Conservation (phyloP, 2,888 invertebrate genomes). For the Taenaris catops region DNA sequence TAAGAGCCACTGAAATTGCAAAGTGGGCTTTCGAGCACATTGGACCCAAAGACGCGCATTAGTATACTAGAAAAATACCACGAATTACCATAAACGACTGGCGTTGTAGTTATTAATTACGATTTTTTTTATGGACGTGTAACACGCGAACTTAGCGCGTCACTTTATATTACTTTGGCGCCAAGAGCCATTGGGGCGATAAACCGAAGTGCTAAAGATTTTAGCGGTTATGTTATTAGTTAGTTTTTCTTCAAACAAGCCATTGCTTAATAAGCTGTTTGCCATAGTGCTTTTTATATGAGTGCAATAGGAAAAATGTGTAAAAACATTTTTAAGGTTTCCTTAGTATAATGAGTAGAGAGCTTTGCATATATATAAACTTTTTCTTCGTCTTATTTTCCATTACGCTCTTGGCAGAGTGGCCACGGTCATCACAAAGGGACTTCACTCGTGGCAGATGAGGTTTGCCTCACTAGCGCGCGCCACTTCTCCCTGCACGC, state of each 20-base stretch:
- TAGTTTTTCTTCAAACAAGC: background rate
- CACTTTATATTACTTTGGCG: constrained; percentile 22
- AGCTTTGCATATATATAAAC: no score
- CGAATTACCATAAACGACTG: constrained; percentile 64
- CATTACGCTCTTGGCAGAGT: no score
- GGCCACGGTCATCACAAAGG: no score
- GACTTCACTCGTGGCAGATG: no score
- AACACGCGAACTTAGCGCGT: constrained; percentile 47
- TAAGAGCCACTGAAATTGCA: constrained; percentile 67
- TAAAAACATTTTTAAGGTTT: no score
- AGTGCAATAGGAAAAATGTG: no score
- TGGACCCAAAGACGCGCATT: constrained; percentile 63
- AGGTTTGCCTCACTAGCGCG: no score
- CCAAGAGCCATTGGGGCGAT: constrained; percentile 13
- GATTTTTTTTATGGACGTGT: constrained; percentile 50
- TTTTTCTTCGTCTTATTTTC: no score
- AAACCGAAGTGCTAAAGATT: constrained; percentile 14
- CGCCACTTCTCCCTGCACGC: no score
- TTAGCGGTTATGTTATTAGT: constrained; percentile 1
- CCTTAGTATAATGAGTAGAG: no score
- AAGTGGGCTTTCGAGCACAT: constrained; percentile 63
- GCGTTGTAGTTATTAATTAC: constrained; percentile 69
- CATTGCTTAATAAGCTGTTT: background rate
- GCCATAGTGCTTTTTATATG: no score
- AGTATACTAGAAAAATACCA: constrained; percentile 64